Conservation (phyloP, 2,113 vertebrate species). For the Platysteira castanea region DNA sequence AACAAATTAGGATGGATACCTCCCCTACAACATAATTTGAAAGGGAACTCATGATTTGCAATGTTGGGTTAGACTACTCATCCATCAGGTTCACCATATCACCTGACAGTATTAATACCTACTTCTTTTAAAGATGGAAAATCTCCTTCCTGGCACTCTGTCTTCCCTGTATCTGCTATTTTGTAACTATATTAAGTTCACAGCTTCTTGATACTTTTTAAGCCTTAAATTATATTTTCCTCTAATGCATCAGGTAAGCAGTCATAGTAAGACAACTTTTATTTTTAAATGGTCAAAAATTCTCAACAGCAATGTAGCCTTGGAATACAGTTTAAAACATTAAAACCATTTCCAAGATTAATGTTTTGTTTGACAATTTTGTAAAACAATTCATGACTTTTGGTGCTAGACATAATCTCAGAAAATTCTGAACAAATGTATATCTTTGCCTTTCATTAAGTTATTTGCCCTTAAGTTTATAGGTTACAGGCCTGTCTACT, state of each 20-base stretch:
- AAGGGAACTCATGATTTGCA: neutral
- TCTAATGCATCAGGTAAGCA: neutral
- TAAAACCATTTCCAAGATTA: neutral
- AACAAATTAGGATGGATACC: neutral
- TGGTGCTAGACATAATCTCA: neutral
- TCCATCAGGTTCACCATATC: neutral
- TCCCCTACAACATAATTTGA: neutral
- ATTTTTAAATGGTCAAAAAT: neutral
- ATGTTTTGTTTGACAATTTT: neutral
- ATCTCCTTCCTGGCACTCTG: neutral
- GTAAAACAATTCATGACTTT: neutral
- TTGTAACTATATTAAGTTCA: neutral
- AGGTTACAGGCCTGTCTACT: neutral
- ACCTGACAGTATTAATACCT: neutral
- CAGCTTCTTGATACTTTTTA: neutral
- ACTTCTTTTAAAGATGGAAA: neutral
- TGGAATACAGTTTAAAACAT: neutral
- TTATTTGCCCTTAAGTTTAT: neutral
- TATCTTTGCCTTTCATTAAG: neutral
- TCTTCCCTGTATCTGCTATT: neutral
- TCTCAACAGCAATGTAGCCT: neutral
- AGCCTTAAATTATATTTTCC: neutral
- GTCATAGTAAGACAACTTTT: neutral
- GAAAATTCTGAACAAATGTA: neutral
- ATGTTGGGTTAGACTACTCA: neutral